These are phyloP conservation scores for Hofmannophila pseudospretella DNA, from an alignment of 2,888 invertebrate species.

Conservation along the genomic window DNA sequence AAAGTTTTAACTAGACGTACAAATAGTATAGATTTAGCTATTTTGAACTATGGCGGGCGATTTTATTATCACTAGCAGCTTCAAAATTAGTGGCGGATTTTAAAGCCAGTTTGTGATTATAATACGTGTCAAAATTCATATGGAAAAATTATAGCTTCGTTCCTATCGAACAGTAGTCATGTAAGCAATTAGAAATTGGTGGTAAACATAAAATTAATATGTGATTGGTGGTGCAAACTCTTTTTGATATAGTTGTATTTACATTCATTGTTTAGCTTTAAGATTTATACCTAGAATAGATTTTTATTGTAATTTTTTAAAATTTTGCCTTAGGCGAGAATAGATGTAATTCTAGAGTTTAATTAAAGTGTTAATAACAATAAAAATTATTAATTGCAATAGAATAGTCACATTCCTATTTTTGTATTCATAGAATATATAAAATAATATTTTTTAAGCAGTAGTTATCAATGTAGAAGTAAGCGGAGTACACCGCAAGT, in stretches of 20 bases:
- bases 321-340: constrained; percentile 57
- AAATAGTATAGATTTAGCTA: constrained; percentile 53
- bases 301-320: constrained; percentile 31
- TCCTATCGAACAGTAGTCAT: constrained; percentile 34
- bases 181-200: constrained; percentile 49
- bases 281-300: constrained; percentile 45
- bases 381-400: constrained; percentile 24
- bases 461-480: constrained; percentile 53
- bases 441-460: constrained; percentile 27
- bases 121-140: constrained; percentile 5
- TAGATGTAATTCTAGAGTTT: constrained; percentile 22
- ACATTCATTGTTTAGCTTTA: constrained; percentile 54
- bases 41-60: constrained; percentile 50
- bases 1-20: constrained; percentile 47
- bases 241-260: constrained; percentile 48
- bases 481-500: constrained; percentile 49
- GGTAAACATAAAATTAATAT: constrained; percentile 39
- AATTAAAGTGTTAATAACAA: constrained; percentile 25
- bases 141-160: constrained; percentile 28
- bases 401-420: constrained; percentile 35
- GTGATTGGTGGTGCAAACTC: constrained; percentile 77
- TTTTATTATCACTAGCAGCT: constrained; percentile 49
- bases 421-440: constrained; percentile 50
- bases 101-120: constrained; percentile 28
- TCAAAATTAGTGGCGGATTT: constrained; percentile 33